phyloP scores from a whole-genome alignment of 2,797 vertebrate species.

The Bradypodion pumilum region DNA sequence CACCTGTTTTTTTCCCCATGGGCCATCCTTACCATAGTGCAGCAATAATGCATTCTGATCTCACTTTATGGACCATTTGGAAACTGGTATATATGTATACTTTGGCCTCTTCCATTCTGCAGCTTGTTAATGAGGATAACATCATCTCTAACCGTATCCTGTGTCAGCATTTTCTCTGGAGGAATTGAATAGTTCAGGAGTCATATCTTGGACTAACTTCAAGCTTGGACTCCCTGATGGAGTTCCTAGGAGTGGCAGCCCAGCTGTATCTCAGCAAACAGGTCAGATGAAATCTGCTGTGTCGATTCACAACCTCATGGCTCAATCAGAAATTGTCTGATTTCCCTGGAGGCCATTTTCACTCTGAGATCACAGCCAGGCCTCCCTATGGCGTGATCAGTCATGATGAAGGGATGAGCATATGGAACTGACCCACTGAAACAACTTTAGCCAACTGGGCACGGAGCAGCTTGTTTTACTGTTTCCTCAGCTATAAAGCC shows the following conservation, averaged over 20 bases:
- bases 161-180: background rate
- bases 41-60: no score
- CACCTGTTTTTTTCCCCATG: background rate
- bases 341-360: background rate
- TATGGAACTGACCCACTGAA: no score
- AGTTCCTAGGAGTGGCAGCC: background rate
- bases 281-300: background rate
- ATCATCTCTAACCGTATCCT: background rate
- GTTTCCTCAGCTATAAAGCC: background rate
- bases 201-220: background rate
- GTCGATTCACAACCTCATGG: background rate
- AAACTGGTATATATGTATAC: background rate
- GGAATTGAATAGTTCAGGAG: background rate
- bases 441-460: background rate
- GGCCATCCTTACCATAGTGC: background rate
- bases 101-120: background rate
- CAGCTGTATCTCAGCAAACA: background rate
- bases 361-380: background rate
- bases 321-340: background rate
- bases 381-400: background rate
- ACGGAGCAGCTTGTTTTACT: background rate
- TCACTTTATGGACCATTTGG: background rate
- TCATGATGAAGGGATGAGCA: no score
- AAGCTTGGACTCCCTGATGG: background rate
- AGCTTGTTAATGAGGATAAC: background rate